These are phyloP conservation scores for Megathymus violae DNA, from an alignment of 1,140 invertebrate species.

Conservation along the genomic window DNA sequence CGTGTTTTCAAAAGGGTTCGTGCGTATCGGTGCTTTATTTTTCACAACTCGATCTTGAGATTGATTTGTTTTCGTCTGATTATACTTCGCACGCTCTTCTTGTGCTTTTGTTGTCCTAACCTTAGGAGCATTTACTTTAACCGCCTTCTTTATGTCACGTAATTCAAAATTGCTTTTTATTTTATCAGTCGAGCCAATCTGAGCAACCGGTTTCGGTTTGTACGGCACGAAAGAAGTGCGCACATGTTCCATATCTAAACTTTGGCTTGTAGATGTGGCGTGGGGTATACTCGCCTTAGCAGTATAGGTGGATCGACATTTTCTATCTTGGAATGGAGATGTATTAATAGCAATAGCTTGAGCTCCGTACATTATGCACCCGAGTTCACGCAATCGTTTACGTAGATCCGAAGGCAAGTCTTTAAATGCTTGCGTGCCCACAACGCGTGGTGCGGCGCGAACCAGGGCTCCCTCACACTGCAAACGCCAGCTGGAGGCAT, in stretches of 20 bases:
- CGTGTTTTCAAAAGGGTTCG: conserved; percentile 51
- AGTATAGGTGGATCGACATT: conserved; percentile 37
- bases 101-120: conserved; percentile 73
- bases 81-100: conserved; percentile 69
- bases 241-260: conserved; percentile 64
- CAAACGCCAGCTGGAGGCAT: conserved; percentile 57
- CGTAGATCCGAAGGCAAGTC: conserved; percentile 61
- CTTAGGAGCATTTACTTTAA: conserved; percentile 47
- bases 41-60: conserved; percentile 45
- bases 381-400: conserved; percentile 62
- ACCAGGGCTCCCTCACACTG: conserved; percentile 63
- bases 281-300: conserved; percentile 27
- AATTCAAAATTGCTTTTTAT: conserved; percentile 46
- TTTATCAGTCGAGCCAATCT: conserved; percentile 41
- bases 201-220: conserved; percentile 49
- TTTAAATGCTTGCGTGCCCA: conserved; percentile 62
- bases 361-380: conserved; percentile 66
- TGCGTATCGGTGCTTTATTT: conserved; percentile 35
- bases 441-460: conserved; percentile 56
- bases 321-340: conserved; percentile 46
- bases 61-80: conserved; percentile 54
- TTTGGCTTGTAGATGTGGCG: conserved; percentile 39
- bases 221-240: conserved; percentile 68
- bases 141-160: conserved; percentile 44
- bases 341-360: conserved; percentile 44